Evolutionary conservation across 92 coral and sea anemone genomes (phyloP), one percentile per base, ranked within the genome.

Genomic region (Meandrina meandrites): DNA sequence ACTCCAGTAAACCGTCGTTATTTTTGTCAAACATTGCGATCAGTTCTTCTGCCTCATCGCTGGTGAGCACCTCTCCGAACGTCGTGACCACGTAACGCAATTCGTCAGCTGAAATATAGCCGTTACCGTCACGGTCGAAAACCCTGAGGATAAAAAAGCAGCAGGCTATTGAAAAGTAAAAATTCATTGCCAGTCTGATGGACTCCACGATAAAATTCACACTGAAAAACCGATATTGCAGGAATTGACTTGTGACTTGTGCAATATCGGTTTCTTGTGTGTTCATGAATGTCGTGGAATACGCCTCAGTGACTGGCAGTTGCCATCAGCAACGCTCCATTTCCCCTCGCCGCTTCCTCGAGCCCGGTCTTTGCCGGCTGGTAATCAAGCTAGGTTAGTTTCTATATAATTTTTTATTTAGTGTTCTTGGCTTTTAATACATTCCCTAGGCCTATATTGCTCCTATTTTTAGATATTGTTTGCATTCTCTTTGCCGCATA

Each of bases 51-150:
- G 96, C 95, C 64, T 96, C 99, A 16, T 84, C 88, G 14, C 88
- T 80, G 15, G 94, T 93, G 75, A 94, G 73, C 47, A 40, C 88
- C 66, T 94, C 98, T 28, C 98, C 98, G 30, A 89, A 83, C 1
- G 78, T 89, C 15, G 94, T 92, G 48, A 94, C 79, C 66, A 90
- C 96, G 82, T 86, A 70, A 66, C 98, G 94, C 40, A 94, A 79
- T 70, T 94, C 98, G 0, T 93, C 93, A 16, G 93, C 90, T 35
- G 98, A 93, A 17, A 94, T 86, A 76, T 66, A 94, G 5, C 98
- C 98, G 74, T 94, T 91, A 22, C 98, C 96, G 75, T 94, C 95
- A 36, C 95, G 95, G 81, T 94, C 98, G 79, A 94, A 94, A 15
- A 92, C 93, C 87, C 98, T 94, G 86, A 19, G 48, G 84, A 74